Base-by-base conservation (phyloP, 2,888 invertebrate species). In the Oligia latruncula region DNA sequence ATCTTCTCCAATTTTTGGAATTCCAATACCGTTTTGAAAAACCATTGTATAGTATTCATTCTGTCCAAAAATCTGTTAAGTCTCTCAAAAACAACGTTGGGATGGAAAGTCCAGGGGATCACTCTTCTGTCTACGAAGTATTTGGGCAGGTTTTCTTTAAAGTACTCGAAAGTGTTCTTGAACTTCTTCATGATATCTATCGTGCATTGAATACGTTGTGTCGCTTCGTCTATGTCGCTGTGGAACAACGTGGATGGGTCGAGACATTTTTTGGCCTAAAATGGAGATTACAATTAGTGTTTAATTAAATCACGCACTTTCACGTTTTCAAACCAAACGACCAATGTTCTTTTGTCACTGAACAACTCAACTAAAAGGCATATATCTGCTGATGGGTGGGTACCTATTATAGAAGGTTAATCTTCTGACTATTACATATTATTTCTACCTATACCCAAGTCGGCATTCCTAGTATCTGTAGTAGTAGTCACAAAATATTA, bases 1-100 rank as follows among this genome's bases (percentile, higher is more conserved):
- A 99, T 98, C 95, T 99, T 99, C 95, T 99, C 99, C 88, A 99
- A 96, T 94, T 99, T 99, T 93, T 98, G 98, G 94, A 99, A 99
- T 95, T 99, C 99, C 86, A 98, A 95, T 17, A 99, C 99, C 0
- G 99, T 99, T 95, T 99, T 98, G 95, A 99, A 99, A 92, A 99
- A 98, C 98, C 98, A 98, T 96, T 98, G 96, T 89, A 99, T 98
- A 0, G 98, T 98, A 73, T 98, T 97, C 23, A 99, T 93, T 84
- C 99, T 97, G 52, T 98, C 98, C 17, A 98, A 93, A 92, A 99
- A 99, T 55, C 97, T 97, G 90, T 98, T 98, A 91, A 98, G 97
- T 85, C 99, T 97, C 90, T 97, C 97, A 93, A 99, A 99, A 55
- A 99, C 98, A 29, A 98, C 97, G 89, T 98, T 98, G 0, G 98